Percentiles rank a stretch among this genome's conserved stretches.
Conservation (phyloP, 2,113 vertebrate genomes). For the Coturnix japonica region DNA sequence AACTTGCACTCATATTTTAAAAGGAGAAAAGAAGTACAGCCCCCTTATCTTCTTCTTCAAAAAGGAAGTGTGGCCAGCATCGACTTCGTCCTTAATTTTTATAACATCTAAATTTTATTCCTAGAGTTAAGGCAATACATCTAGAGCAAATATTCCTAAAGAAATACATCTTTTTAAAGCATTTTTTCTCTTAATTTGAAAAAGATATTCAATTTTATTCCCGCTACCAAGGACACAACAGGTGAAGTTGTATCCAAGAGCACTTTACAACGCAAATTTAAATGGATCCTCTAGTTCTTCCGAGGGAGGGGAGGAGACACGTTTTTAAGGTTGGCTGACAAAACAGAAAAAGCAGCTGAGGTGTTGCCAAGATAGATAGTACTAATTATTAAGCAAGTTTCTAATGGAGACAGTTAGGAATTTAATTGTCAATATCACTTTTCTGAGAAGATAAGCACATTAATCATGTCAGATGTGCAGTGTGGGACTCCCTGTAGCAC, state of each 20-base stretch:
- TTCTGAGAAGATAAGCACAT: not conserved
- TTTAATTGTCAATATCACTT: not conserved
- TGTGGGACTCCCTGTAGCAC: not conserved
- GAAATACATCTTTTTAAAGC: not conserved
- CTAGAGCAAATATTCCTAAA: not conserved
- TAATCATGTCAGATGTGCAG: not conserved
- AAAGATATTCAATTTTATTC: not conserved
- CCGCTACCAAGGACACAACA: not conserved
- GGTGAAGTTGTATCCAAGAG: not conserved
- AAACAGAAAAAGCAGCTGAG: not conserved
- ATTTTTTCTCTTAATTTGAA: not conserved
- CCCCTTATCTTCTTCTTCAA: not conserved
- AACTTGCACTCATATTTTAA: not conserved
- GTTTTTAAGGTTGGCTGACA: not conserved
- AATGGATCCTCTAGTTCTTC: not conserved
- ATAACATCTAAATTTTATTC: not conserved
- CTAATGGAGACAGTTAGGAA: not conserved
- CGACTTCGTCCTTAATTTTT: not conserved
- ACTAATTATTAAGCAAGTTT: conserved; percentile 4
- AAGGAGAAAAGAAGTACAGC: not conserved
- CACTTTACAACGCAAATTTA: not conserved
- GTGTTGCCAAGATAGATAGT: not conserved
- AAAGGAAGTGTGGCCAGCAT: not conserved
- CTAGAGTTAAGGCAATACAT: not conserved
- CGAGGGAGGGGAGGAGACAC: not conserved